phyloP scores from a whole-genome alignment of 2,113 vertebrate species.

The Emberiza fucata region DNA sequence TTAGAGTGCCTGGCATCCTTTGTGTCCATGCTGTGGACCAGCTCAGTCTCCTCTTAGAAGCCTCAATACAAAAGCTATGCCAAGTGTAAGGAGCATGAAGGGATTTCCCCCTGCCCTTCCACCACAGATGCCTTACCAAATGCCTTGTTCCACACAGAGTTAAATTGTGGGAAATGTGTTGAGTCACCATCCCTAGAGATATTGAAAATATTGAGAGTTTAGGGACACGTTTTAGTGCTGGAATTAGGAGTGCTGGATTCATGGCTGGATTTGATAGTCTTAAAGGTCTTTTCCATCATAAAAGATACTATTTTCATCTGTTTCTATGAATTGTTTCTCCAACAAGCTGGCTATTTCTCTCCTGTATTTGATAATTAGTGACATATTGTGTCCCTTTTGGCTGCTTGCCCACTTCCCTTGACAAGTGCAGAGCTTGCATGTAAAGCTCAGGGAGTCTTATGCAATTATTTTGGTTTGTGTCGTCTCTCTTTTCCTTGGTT shows the following conservation, averaged over 20 bases:
- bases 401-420: neutral
- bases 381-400: neutral
- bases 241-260: neutral
- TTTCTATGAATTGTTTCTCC: neutral
- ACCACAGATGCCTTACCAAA: neutral
- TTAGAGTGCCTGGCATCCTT: neutral
- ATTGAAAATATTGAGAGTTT: neutral
- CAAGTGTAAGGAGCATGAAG: neutral
- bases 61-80: neutral
- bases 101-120: neutral
- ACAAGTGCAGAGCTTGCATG: neutral
- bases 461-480: slow-evolving; percentile 37
- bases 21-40: neutral
- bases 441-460: neutral
- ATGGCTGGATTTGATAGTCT: neutral
- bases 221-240: neutral
- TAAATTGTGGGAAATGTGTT: neutral
- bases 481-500: neutral
- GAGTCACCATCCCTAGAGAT: neutral
- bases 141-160: neutral
- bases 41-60: neutral
- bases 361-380: neutral
- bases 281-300: neutral
- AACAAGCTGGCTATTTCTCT: neutral
- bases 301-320: neutral